Evolutionary conservation across 2,113 vertebrate genomes (phyloP), one percentile per base, ranked within the genome.

Genomic region (Trogon surrucura): DNA sequence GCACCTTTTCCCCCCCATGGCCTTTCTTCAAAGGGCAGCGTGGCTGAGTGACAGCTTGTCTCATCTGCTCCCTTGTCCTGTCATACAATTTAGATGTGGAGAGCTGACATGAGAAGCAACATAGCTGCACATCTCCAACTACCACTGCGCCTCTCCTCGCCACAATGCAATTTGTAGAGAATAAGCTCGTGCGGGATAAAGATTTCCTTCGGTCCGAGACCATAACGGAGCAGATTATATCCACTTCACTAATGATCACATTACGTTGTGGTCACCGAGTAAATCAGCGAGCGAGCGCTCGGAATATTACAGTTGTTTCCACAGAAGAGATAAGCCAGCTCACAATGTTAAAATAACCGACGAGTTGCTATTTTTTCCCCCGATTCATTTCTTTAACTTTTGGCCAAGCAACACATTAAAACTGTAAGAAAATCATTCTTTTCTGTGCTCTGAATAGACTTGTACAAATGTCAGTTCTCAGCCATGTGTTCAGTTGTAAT

Each of bases 11-110:
- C 98, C 98, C 98, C 97, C 98, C 97, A 98, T 98, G 98, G 98
- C 98, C 98, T 98, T 98, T 98, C 98, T 99, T 99, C 98, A 99
- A 99, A 99, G 99, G 98, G 98, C 98, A 98, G 97, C 88, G 97
- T 94, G 98, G 98, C 98, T 99, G 99, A 99, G 96, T 99, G 99
- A 99, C 99, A 98, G 98, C 97, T 98, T 98, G 98, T 98, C 98
- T 99, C 98, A 99, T 99, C 98, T 96, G 97, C 97, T 98, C 97
- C 98, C 97, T 96, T 98, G 98, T 98, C 98, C 98, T 98, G 99
- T 98, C 98, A 98, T 92, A 98, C 98, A 97, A 97, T 93, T 98
- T 95, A 96, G 97, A 98, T 66, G 83, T 96, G 97, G 95, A 96
- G 95, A 94, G 95, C 96, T 98, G 98, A 98, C 98, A 96, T 88